These are phyloP conservation scores for Xenopus tropicalis DNA, from an alignment of 2,113 vertebrate species.

Conservation along the genomic window UCB_Xtro_10.0 CM004446.2:126293501-126294000, in stretches of 20 bases:
- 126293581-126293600: constrained; percentile 58
- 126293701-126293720: neutral
- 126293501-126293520: too few relatives aligned
- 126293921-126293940: neutral
- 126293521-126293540: too few relatives aligned
- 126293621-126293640: constrained; percentile 91
- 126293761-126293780: constrained; percentile 45
- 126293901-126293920: neutral
- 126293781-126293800: constrained; percentile 75
- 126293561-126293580: too few relatives aligned
- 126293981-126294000: constrained; percentile 86
- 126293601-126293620: constrained; percentile 94
- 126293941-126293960: neutral
- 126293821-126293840: constrained; percentile 64
- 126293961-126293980: constrained; percentile 76
- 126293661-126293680: constrained; percentile 94
- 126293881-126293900: constrained; percentile 65
- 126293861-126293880: constrained; percentile 48
- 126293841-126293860: constrained; percentile 58
- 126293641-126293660: constrained; percentile 95
- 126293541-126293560: too few relatives aligned
- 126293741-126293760: too few relatives aligned
- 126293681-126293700: constrained; percentile 83
- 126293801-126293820: constrained; percentile 61
- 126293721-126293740: too few relatives aligned